Percentiles rank a stretch among this genome's conserved stretches.
Evolutionary conservation across 1,140 invertebrate species (phyloP).

Genomic region (Mactra quadrangularis): DNA sequence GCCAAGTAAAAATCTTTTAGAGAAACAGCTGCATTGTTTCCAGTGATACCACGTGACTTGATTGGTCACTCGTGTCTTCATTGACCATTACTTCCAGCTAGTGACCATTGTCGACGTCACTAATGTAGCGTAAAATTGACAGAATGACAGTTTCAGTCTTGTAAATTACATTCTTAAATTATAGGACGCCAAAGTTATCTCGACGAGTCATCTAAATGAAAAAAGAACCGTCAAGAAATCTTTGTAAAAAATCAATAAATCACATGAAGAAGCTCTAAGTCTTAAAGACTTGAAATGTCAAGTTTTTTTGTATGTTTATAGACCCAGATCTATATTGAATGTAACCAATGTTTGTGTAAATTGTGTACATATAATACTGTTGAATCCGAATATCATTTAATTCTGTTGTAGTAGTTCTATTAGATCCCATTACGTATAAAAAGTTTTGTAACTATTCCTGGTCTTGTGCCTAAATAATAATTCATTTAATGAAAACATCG

Average conservation of each 20-base stretch:
- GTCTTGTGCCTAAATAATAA: too few relatives aligned
- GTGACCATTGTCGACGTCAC: slow-evolving; percentile 20
- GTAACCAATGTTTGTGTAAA: too few relatives aligned
- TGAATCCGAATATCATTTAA: too few relatives aligned
- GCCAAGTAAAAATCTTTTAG: too few relatives aligned
- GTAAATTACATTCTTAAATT: slow-evolving; percentile 38
- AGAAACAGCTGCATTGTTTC: slow-evolving; percentile 21
- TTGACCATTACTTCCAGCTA: slow-evolving; percentile 34
- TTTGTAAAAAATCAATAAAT: neutral
- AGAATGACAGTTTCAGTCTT: slow-evolving; percentile 18
- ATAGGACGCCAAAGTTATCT: slow-evolving; percentile 2
- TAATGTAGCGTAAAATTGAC: slow-evolving; percentile 36
- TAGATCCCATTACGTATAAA: too few relatives aligned
- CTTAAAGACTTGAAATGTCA: neutral
- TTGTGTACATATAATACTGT: too few relatives aligned
- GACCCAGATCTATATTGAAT: too few relatives aligned
- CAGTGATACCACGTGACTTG: slow-evolving; percentile 10
- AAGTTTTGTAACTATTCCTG: too few relatives aligned
- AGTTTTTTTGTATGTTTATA: too few relatives aligned
- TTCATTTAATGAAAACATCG: too few relatives aligned
- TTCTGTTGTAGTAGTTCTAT: too few relatives aligned
- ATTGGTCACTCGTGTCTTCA: slow-evolving; percentile 34
- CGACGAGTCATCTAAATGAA: neutral
- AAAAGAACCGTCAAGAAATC: neutral
- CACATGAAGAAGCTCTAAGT: neutral